Evolutionary conservation across 2,113 vertebrate species (phyloP).

Genomic region (Pogonocichla stellata): DNA sequence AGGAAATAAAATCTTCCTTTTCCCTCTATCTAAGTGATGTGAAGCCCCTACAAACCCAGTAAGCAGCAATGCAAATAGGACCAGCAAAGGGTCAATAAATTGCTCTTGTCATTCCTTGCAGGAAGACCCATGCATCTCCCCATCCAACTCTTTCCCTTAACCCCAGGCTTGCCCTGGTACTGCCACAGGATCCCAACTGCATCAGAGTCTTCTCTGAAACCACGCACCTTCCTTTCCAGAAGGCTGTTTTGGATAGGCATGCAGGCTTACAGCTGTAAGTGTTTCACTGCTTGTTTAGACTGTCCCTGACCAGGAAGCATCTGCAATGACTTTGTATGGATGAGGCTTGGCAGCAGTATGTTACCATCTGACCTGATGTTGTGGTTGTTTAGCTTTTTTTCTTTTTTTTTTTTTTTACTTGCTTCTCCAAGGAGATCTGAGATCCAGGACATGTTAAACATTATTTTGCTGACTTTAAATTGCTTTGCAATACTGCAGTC

Average conservation of each 20-base stretch:
- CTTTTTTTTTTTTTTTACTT: background rate
- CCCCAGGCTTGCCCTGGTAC: background rate
- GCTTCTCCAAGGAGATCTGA: constrained; percentile 27
- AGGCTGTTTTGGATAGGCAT: background rate
- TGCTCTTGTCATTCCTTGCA: background rate
- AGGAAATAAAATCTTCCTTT: background rate
- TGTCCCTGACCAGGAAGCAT: constrained; percentile 51
- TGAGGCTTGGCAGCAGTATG: background rate
- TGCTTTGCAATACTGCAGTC: constrained; percentile 50
- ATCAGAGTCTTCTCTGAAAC: background rate
- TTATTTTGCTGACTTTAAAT: constrained; percentile 62
- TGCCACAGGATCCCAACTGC: background rate
- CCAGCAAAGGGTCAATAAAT: background rate
- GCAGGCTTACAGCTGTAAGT: background rate
- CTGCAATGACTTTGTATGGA: constrained; percentile 51
- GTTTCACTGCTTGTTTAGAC: constrained; percentile 46
- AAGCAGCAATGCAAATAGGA: background rate
- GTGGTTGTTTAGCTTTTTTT: background rate
- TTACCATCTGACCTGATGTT: constrained; percentile 35
- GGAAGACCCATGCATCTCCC: background rate
- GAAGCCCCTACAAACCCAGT: background rate
- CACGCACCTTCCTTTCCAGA: background rate
- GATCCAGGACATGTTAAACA: constrained; percentile 22
- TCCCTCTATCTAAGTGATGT: background rate
- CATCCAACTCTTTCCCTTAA: background rate